Conservation (phyloP, 2,888 invertebrate genomes). For the Amblyjoppa proteus region DNA sequence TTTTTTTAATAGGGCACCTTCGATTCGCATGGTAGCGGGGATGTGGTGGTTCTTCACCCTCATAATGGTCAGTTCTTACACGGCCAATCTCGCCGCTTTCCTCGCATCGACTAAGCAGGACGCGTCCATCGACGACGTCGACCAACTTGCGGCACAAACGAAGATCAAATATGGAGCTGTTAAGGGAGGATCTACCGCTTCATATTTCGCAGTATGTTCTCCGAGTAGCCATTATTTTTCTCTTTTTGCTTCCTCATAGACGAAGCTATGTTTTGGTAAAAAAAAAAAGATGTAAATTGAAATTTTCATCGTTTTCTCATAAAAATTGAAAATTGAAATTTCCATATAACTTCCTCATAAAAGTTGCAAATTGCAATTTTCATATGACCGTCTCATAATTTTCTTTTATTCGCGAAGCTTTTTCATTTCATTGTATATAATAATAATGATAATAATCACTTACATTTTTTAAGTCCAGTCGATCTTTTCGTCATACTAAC, state of each 20-base stretch:
- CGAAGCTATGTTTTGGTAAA: too few species aligned
- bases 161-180: conserved; percentile 98
- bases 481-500: too few species aligned
- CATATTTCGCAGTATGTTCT: conserved; percentile 94
- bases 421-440: too few species aligned
- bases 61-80: conserved; percentile 98
- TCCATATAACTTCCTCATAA: too few species aligned
- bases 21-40: conserved; percentile 95
- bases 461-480: too few species aligned
- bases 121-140: conserved; percentile 97
- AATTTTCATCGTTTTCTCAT: too few species aligned
- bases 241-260: not conserved
- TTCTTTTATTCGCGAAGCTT: too few species aligned
- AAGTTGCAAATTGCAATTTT: too few species aligned
- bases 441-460: too few species aligned
- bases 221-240: not conserved
- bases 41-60: conserved; percentile 99
- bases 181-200: conserved; percentile 96
- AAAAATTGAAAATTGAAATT: too few species aligned
- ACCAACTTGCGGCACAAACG: conserved; percentile 98
- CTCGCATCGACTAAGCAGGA: conserved; percentile 97
- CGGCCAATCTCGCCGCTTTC: conserved; percentile 97
- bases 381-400: too few species aligned
- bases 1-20: conserved; percentile 89
- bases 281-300: too few species aligned